Conservation (phyloP, 2,888 invertebrate species). For the Eupithecia tripunctaria region DNA sequence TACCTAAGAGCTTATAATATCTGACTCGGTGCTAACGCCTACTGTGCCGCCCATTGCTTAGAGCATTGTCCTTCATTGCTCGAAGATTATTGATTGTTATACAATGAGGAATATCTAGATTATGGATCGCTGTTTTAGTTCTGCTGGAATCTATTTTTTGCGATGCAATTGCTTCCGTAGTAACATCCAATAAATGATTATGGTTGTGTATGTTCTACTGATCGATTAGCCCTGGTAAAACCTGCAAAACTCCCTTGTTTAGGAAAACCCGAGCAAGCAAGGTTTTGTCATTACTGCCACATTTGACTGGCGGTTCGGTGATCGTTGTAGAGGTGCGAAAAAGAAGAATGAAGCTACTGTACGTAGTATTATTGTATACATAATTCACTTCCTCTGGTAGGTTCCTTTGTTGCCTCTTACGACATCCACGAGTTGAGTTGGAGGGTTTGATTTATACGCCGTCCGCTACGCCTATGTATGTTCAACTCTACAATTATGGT, state of each 20-base stretch:
- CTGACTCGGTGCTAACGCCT: conserved; percentile 7
- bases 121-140: not conserved
- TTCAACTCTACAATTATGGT: not conserved
- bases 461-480: not conserved
- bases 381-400: not conserved
- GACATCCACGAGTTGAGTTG: not conserved
- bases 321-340: too few species aligned
- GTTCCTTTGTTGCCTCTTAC: not conserved
- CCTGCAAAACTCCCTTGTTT: too few species aligned
- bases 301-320: not conserved
- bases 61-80: conserved; percentile 5
- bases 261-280: too few species aligned
- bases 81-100: not conserved
- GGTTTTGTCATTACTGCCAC: not conserved
- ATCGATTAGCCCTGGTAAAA: too few species aligned
- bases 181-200: not conserved
- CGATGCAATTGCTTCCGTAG: not conserved
- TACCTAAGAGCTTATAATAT: not conserved
- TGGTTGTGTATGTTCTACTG: not conserved
- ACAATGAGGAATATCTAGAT: not conserved
- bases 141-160: not conserved
- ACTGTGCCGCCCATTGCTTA: conserved; percentile 14
- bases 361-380: too few species aligned
- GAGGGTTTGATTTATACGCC: not conserved
- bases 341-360: too few species aligned